Base-by-base conservation (phyloP, 2,113 vertebrate species). In the Hydrolagus affinis region DNA sequence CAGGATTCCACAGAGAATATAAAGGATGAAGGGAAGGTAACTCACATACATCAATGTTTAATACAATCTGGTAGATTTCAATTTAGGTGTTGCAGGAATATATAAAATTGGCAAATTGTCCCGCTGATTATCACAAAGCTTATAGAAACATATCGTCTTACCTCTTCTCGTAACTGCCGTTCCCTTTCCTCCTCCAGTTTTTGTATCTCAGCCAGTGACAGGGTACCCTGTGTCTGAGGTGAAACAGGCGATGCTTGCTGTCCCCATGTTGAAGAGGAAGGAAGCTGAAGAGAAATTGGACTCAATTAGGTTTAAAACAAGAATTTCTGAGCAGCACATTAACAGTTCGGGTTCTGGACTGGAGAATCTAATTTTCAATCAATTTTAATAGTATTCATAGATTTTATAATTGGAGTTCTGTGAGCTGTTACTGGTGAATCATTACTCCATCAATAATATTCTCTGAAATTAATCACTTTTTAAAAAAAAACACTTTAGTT, bases 211-310 rank as follows among this genome's bases (percentile, higher is more conserved):
- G 97, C 94, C 88, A 99, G 86, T 1, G 98, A 98, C 86, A 97
- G 92, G 0, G 98, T 93, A 77, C 94, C 94, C 90, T 97, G 97
- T 83, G 93, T 92, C 85, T 95, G 96, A 76, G 88, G 89, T 11
- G 92, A 87, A 87, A 92, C 85, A 62, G 93, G 92, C 89, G 89
- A 89, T 30, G 97, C 95, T 88, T 99, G 98, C 86, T 99, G 97
- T 89, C 98, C 98, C 98, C 98, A 99, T 15, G 98, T 99, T 76
- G 98, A 99, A 86, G 98, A 98, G 19, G 97, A 98, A 28, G 98
- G 98, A 85, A 99, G 96, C 98, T 99, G 86, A 64, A 9, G n/a
- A 69, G 90, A 87, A 87, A 87, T 0, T 2, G 10, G 70, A 25
- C 60, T 17, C 76, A 64, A 19, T 60, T 70, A 59, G 11, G 23